Conservation (phyloP, 2,113 vertebrate species). For the Upupa epops region DNA sequence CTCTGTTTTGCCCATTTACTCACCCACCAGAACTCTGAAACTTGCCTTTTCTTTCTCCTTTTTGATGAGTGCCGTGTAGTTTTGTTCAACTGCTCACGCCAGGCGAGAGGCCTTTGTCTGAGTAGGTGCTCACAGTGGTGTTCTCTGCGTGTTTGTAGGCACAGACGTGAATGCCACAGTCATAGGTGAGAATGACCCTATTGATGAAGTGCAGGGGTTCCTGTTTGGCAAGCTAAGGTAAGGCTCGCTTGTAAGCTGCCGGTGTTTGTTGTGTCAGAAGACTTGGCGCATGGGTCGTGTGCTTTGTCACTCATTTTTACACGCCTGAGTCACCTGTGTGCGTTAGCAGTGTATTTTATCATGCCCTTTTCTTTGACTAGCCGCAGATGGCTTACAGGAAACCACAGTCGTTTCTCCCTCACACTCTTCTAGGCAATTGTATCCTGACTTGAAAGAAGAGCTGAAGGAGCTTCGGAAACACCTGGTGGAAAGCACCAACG, state of each 20-base stretch:
- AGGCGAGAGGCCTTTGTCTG: not conserved
- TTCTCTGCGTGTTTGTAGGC: conserved; percentile 71
- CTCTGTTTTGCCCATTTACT: not conserved
- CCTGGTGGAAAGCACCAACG: conserved; percentile 96
- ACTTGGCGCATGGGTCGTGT: not conserved
- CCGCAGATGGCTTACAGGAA: not conserved
- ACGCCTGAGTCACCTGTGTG: not conserved
- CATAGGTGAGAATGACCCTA: conserved; percentile 90
- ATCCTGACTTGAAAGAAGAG: conserved; percentile 89
- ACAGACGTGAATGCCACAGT: conserved; percentile 89
- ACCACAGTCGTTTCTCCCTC: not conserved
- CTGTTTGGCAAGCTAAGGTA: conserved; percentile 97
- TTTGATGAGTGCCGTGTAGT: not conserved
- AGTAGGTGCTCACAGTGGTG: not conserved
- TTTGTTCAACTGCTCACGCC: not conserved
- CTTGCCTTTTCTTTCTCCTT: not conserved
- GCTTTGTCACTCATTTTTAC: not conserved
- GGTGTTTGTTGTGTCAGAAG: not conserved
- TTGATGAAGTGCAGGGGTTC: conserved; percentile 98
- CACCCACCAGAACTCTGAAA: not conserved
- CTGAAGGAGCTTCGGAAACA: conserved; percentile 94
- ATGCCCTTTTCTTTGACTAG: not conserved
- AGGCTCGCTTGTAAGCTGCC: not conserved
- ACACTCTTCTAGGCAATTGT: conserved; percentile 74
- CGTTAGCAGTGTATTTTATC: not conserved